Evolutionary conservation across 1,140 invertebrate genomes (phyloP), one percentile per base, ranked within the genome.

Genomic region (Andrena cerasifolii): DNA sequence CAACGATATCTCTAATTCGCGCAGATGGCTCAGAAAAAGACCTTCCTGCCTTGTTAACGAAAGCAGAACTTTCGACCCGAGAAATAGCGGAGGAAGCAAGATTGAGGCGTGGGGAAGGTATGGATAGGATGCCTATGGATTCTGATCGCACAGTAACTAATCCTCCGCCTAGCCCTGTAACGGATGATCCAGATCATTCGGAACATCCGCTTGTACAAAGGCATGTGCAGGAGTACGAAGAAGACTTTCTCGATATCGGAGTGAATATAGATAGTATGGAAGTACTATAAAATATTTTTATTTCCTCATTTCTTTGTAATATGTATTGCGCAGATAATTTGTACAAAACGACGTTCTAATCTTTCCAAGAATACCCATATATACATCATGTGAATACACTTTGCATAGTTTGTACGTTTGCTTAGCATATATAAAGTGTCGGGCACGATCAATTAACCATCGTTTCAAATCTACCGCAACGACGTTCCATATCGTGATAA

Each of bases 161-260:
- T 92, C 96, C 96, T 28, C 96, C 96, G 16, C 96, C 96, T 14
- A 96, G 96, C 43, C 96, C 96, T 5, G 96, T 95, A 45, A 96
- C 95, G 0, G 95, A 96, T 89, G 94, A 95, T 75, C 94, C 95
- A 28, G 96, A 96, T 84, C 94, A 95, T 87, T 95, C 95, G 67
- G 95, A 95, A 70, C 95, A 96, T 83, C 93, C 93, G 14, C 91
- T 93, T 77, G 91, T 91, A 16, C 93, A 94, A 81, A 92, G 93
- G 78, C 94, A 93, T 79, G 91, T 94, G 79, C 92, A 93, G 76
- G 91, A 92, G 43, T 93, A 93, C 78, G 82, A 74, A 18, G 95
- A 96, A 53, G 95, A 96, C 89, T 95, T 95, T 91, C 92, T 96
- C 33, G 95, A 96, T 89, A 93, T 96, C 40, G 95, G 94, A 88